Evolutionary conservation across 2,888 invertebrate species (phyloP), one percentile per base, ranked within the genome.

Genomic region (Leptinotarsa juncta): DNA sequence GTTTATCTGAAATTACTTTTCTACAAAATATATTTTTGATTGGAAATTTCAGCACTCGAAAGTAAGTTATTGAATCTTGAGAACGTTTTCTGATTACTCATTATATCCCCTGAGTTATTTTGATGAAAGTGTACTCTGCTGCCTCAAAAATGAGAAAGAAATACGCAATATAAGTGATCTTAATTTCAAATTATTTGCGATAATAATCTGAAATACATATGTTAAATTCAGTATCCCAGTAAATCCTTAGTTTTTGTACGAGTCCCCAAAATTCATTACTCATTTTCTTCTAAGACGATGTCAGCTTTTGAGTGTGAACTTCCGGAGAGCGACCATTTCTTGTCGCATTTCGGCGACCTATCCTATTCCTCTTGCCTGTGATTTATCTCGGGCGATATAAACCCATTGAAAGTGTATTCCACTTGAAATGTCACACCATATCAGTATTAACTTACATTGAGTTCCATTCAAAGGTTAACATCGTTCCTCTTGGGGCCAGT

Each of bases 281-380:
- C 62, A 62, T 62, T 62, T 62, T 62, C 62, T 62, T 62, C n/a
- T 62, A 23, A 57, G 62, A 62, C 42, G 62, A 16, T 42, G 42
- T 62, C 62, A 62, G 62, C 62, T 32, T 62, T 42, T 32, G 42
- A 42, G 62, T 62, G 42, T 62, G 62, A 62, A 62, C 62, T 62
- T 32, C 62, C 62, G 62, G 62, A 16, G 16, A 42, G n/a, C 18
- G 32, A 42, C 16, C 62, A 16, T 62, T 62, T 62, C 62, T 62
- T 62, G 62, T 62, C 62, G 62, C 62, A 42, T 42, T 26, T 62
- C 5, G 32, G 62, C 32, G 42, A 62, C 42, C 62, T 32, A 42
- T 42, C 62, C 32, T 32, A 62, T 42, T 62, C n/a, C 62, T n/a
- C 62, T 62, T 32, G 16, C 26, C 10, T 42, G 15, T 62, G 62